These are phyloP conservation scores for Microtus ochrogaster DNA, from an alignment of 2,113 vertebrate species.

Conservation along the genomic window DNA sequence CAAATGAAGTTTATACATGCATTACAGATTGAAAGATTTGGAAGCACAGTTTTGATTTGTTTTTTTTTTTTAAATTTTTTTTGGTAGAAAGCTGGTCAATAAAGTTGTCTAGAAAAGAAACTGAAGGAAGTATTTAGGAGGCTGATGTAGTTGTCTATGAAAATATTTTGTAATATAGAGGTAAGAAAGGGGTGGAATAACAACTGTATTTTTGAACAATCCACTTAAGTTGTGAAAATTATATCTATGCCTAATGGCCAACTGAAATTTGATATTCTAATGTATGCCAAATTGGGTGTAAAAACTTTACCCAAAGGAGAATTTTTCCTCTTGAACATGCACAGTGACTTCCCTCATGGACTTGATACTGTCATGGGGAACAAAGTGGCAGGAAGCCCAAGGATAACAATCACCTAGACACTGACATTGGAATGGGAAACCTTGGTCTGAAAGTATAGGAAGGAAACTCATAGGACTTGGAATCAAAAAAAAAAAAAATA, in stretches of 20 bases:
- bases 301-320: neutral
- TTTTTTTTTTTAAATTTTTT: slow-evolving; percentile 86
- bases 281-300: slow-evolving; percentile 96
- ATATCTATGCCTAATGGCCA: slow-evolving; percentile 98
- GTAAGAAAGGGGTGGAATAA: slow-evolving; percentile 96
- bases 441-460: slow-evolving; percentile 82
- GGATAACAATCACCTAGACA: neutral
- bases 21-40: slow-evolving; percentile 96
- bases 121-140: slow-evolving; percentile 98
- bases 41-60: slow-evolving; percentile 91
- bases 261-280: slow-evolving; percentile 94
- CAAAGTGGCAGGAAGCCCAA: neutral
- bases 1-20: slow-evolving; percentile 96
- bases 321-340: neutral
- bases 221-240: slow-evolving; percentile 96
- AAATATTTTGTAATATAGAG: slow-evolving; percentile 97
- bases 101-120: slow-evolving; percentile 98
- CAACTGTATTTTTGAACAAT: slow-evolving; percentile 97
- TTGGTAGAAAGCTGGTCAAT: slow-evolving; percentile 89
- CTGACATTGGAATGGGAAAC: slow-evolving; percentile 87
- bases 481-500: neutral
- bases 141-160: slow-evolving; percentile 93
- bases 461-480: slow-evolving; percentile 88
- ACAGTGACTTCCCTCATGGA: neutral
- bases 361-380: neutral